Conservation (phyloP, 2,113 vertebrate species). For the Entosphenus tridentatus region DNA sequence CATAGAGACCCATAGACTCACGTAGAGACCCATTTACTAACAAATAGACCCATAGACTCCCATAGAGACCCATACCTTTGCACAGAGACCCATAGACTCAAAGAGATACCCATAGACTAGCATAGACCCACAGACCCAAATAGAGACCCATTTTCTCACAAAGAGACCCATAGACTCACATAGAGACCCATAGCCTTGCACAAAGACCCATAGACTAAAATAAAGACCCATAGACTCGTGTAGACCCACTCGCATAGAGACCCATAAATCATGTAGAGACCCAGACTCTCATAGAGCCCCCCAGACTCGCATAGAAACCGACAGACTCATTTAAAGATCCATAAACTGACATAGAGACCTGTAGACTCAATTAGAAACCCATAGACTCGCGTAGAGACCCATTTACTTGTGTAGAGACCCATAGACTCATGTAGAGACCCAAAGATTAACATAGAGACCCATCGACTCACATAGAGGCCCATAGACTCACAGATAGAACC, state of each 20-base stretch:
- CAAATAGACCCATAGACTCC: not conserved
- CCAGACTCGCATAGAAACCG: not conserved
- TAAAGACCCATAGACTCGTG: not conserved
- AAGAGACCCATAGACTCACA: not conserved
- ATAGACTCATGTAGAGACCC: no score
- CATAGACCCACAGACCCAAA: not conserved
- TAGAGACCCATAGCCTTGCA: not conserved
- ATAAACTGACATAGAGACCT: not conserved
- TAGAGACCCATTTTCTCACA: not conserved
- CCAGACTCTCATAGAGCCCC: not conserved
- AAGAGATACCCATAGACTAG: not conserved
- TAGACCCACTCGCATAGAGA: not conserved
- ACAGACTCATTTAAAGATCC: no score
- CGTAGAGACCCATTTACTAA: not conserved
- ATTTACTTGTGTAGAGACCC: no score
- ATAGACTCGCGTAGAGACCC: not conserved
- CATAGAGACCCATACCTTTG: not conserved
- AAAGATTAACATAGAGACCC: no score
- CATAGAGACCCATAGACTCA: not conserved
- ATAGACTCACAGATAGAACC: no score
- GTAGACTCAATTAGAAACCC: not conserved
- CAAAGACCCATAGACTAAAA: not conserved
- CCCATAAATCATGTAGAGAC: not conserved
- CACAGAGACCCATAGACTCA: not conserved
- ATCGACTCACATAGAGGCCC: no score